A percentile compares a stretch with the other conserved stretches of the same genome.
Conservation (phyloP, 2,113 vertebrate species). For the Coregonus clupeaformis region DNA sequence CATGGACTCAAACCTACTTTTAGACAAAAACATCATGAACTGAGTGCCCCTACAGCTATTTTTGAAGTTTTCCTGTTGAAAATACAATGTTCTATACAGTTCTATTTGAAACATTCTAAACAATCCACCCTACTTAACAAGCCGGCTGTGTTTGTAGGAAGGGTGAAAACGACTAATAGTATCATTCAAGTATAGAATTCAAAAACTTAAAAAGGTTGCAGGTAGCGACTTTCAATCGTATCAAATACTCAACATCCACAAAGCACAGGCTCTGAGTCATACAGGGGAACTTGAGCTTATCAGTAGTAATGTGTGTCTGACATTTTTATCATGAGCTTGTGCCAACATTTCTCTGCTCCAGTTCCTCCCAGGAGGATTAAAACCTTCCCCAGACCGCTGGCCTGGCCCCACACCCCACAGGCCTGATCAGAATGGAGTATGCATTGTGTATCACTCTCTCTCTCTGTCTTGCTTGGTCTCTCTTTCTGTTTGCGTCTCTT, state of each 20-base stretch:
- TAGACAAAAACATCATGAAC: too few relatives aligned
- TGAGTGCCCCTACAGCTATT: too few relatives aligned
- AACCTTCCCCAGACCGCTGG: constrained; percentile 54
- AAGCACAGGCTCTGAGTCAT: constrained; percentile 33
- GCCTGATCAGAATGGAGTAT: not conserved
- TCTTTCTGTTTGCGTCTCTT: not conserved
- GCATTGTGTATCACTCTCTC: constrained; percentile 32
- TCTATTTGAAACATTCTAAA: not conserved
- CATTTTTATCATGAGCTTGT: constrained; percentile 13
- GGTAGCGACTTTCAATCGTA: constrained; percentile 16
- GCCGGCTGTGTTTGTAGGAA: not conserved
- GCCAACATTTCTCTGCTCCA: constrained; percentile 50
- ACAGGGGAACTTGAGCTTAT: constrained; percentile 42
- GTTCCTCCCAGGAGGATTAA: constrained; percentile 56
- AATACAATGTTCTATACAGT: not conserved
- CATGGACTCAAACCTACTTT: too few relatives aligned
- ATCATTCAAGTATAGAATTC: not conserved
- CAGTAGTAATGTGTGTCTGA: constrained; percentile 21
- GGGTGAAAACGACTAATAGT: too few relatives aligned
- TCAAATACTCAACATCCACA: constrained; percentile 42
- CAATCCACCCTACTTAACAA: not conserved
- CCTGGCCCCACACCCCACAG: constrained; percentile 25
- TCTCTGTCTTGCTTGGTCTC: constrained; percentile 22
- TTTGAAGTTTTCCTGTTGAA: too few relatives aligned
- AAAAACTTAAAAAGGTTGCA: not conserved